These are phyloP conservation scores for Cyphomyrus discorhynchus DNA, from an alignment of 2,113 vertebrate genomes.

Conservation along the genomic window DNA sequence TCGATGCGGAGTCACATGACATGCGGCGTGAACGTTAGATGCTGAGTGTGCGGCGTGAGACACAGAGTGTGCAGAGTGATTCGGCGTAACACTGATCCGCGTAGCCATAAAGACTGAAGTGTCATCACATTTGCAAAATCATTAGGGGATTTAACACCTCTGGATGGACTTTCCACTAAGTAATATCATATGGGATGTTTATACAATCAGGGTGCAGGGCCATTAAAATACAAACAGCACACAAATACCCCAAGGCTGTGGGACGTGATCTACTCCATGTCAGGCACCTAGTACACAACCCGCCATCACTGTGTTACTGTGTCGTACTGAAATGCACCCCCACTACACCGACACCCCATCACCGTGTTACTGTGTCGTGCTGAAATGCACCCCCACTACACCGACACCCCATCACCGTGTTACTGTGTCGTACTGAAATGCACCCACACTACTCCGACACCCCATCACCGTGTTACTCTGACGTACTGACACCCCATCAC, in stretches of 20 bases:
- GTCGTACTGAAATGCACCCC: too few species aligned
- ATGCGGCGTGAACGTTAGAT: not conserved
- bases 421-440: not conserved
- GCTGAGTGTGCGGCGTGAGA: not conserved
- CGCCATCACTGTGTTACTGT: too few species aligned
- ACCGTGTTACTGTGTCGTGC: too few species aligned
- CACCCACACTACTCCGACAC: too few species aligned
- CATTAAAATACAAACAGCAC: not conserved
- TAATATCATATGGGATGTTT: not conserved
- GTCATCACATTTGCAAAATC: not conserved
- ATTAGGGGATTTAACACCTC: not conserved
- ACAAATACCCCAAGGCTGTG: not conserved
- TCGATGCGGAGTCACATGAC: not conserved
- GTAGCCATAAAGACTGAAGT: not conserved
- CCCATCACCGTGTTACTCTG: not conserved
- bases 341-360: too few species aligned
- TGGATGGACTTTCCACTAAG: not conserved
- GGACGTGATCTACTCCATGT: not conserved
- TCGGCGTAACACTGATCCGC: not conserved
- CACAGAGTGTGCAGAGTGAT: not conserved
- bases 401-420: not conserved
- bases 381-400: too few species aligned
- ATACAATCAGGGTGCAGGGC: not conserved
- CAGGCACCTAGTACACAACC: not conserved
- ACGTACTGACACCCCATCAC: not conserved